Conservation (phyloP, 2,797 vertebrate genomes). For the Muscicapa striata region DNA sequence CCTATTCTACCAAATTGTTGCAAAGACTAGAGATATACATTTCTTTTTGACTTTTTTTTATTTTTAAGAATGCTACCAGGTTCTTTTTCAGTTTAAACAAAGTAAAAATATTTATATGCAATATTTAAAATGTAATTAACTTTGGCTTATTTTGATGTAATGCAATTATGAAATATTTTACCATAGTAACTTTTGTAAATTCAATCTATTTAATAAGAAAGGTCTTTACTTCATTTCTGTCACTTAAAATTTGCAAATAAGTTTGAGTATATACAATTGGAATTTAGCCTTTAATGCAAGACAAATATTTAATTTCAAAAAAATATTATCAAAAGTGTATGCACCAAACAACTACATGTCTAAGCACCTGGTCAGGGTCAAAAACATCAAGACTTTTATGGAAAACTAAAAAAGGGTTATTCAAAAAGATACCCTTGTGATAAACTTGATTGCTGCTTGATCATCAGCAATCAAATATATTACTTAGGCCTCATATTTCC, state of each 20-base stretch:
- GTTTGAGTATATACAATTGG: not conserved
- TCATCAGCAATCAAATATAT: not conserved
- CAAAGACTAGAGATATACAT: not conserved
- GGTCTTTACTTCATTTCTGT: not conserved
- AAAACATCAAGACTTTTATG: not conserved
- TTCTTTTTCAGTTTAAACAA: not conserved
- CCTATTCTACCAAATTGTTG: not conserved
- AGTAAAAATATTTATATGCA: not conserved
- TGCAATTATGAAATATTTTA: not conserved
- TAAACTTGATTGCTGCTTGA: not conserved
- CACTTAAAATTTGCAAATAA: not conserved
- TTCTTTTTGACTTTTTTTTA: not conserved
- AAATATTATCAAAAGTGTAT: not conserved
- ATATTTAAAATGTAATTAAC: not conserved
- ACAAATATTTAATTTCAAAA: not conserved
- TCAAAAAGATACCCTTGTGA: not conserved
- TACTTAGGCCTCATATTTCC: not conserved
- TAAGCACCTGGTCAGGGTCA: not conserved
- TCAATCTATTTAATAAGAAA: not conserved
- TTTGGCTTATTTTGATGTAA: not conserved
- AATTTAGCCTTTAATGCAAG: not conserved
- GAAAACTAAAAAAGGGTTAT: not conserved
- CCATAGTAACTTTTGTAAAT: not conserved
- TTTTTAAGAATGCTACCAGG: not conserved
- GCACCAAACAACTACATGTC: not conserved